Evolutionary conservation across 1,140 invertebrate genomes (phyloP), one percentile per base, ranked within the genome.

Genomic region (Wasmannia auropunctata): DNA sequence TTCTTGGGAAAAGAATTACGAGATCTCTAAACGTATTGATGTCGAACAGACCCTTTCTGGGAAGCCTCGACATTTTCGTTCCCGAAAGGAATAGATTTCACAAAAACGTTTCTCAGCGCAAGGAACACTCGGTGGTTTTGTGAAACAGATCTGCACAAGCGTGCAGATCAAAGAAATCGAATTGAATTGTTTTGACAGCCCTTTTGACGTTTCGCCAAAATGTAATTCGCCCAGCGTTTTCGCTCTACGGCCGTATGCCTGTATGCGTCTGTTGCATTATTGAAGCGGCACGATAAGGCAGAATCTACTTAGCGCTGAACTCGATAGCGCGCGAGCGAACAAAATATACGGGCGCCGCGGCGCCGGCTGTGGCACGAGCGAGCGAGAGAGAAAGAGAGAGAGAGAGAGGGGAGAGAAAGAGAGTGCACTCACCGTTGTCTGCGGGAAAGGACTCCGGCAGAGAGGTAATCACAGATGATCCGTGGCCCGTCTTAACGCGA

Each of bases 401-500:
- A 43, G 67, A 76, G 60, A 70, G 37, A 70, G 67, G 40, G 11
- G 67, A 49, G 11, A 34, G 7, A 16, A 69, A 81, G 43, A 54
- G 56, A 54, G 16, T 25, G 22, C 11, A 81, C 89, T 91, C 74
- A 90, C 90, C 75, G 86, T 86, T 37, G 54, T 80, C 22, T 80
- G 60, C 28, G 79, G 62, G 60, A 80, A 70, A 56, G 75, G 76
- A 86, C 69, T 79, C 80, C 37, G 49, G 69, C 25, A 69, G 62
- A 88, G 58, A 90, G 46, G 54, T 74, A 54, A 87, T 88, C 76
- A 87, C 85, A 87, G 90, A 72, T 88, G 84, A 88, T 88, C 65
- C 79, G 84, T 56, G 86, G 89, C 34, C 90, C 91, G 92, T 93
- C 90, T 89, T 93, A 88, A 88, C 91, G 65, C 88, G 86, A 81